Conservation (phyloP, 2,113 vertebrate genomes). For the Felis catus region DNA sequence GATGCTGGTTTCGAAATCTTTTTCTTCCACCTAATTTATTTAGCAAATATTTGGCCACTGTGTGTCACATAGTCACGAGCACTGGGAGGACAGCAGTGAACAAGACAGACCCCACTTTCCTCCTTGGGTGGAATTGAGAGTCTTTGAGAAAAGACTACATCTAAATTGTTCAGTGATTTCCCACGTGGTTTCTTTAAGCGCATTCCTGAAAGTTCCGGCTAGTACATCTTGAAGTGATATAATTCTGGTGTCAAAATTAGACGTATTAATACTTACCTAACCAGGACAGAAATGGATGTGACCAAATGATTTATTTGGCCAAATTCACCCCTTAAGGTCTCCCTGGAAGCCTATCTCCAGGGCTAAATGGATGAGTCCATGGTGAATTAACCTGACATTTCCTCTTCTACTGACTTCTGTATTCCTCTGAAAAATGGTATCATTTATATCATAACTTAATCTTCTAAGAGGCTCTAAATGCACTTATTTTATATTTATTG, state of each 20-base stretch:
- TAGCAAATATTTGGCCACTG: not conserved
- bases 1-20: not conserved
- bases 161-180: not conserved
- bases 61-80: no score
- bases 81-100: not conserved
- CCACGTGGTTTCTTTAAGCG: not conserved
- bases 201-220: not conserved
- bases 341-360: not conserved
- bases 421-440: not conserved
- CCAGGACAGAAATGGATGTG: not conserved
- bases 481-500: not conserved
- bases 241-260: not conserved
- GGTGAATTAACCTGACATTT: not conserved
- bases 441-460: not conserved
- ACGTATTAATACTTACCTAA: not conserved
- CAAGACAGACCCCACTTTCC: not conserved
- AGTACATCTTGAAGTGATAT: slow-evolving; percentile 23
- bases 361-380: not conserved
- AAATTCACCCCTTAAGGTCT: not conserved
- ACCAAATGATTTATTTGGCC: slow-evolving; percentile 15
- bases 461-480: not conserved
- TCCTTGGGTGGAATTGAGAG: not conserved
- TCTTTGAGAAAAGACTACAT: not conserved
- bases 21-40: not conserved
- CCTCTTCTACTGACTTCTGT: not conserved